A percentile compares a stretch with the other conserved stretches of the same genome.
These are phyloP conservation scores for Gallinago solitaria DNA, from an alignment of 2,797 vertebrate genomes.

Conservation along the genomic window DNA sequence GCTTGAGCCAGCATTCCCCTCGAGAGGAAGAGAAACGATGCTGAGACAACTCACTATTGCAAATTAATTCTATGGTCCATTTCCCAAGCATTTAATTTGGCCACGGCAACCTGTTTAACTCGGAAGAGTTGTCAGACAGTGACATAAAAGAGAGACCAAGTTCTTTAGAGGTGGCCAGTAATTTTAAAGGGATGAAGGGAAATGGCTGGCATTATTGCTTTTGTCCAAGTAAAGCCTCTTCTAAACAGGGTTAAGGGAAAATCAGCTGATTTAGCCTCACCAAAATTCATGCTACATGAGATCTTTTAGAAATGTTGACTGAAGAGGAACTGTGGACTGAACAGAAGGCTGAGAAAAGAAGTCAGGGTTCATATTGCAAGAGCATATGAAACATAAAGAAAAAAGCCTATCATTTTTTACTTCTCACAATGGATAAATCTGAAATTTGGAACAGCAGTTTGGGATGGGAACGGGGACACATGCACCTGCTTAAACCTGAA, in stretches of 20 bases:
- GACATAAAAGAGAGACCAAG: slow-evolving; percentile 7
- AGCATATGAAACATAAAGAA: not conserved
- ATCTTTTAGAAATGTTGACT: not conserved
- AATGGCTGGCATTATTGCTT: slow-evolving; percentile 15
- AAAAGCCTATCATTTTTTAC: not conserved
- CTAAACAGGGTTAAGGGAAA: not conserved
- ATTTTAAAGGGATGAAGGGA: slow-evolving; percentile 23
- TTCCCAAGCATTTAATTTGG: slow-evolving; percentile 55
- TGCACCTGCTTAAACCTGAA: not conserved
- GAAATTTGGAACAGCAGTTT: not conserved
- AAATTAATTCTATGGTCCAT: slow-evolving; percentile 46
- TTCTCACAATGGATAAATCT: not conserved
- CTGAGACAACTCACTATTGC: slow-evolving; percentile 23
- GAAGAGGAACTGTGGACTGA: not conserved
- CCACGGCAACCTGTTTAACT: slow-evolving; percentile 38
- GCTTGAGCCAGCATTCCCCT: slow-evolving; percentile 31
- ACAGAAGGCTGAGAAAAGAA: not conserved
- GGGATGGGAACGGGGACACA: not conserved
- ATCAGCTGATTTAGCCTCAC: not conserved
- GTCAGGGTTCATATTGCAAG: not conserved
- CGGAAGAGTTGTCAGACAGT: slow-evolving; percentile 22
- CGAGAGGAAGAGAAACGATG: slow-evolving; percentile 50
- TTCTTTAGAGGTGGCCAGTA: slow-evolving; percentile 25
- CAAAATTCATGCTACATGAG: not conserved
- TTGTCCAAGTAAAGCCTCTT: slow-evolving; percentile 6